Base-by-base conservation (phyloP, 2,888 invertebrate species). In the Synergus laeviventris region DNA sequence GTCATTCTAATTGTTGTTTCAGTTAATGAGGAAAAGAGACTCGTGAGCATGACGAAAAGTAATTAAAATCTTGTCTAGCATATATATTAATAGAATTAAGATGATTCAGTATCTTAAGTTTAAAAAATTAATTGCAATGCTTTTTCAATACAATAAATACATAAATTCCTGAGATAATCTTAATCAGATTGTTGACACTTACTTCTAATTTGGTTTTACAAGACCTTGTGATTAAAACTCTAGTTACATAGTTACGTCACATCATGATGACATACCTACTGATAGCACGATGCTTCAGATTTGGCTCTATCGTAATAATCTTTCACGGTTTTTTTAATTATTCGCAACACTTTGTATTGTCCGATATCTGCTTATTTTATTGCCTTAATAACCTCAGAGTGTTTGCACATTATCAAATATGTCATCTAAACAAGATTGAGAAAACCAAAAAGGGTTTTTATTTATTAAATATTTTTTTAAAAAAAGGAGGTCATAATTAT, bases 21-120 rank as follows among this genome's bases (percentile, higher is more conserved):
- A 70, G 31, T 31, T 45, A 70, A 70, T 70, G 31, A 70, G 70
- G 70, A 70, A 70, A 66, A 70, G 14, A 56, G 45, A 16, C 11
- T 49, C 49, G 3, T 49, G 49, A 45, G 21, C n/a, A 49, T 70
- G 49, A 31, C 45, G 18, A 49, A 70, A 31, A 70, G 31, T 70
- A 49, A 49, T 70, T 49, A 49, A 2, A 9, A 31, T 49, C 16
- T 70, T n/a, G 31, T 70, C 45, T 31, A 49, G 14, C 70, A n/a
- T n/a, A 16, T 16, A 16, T 7, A 8, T 38, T 36, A 31, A 36
- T n/a, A n/a, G n/a, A n/a, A n/a, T n/a, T n/a, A n/a, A n/a, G n/a
- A n/a, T n/a, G n/a, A n/a, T n/a, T n/a, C n/a, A n/a, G n/a, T n/a
- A n/a, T n/a, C n/a, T n/a, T n/a, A 5, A 31, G 31, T 31, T 31